phyloP scores from a whole-genome alignment of 2,113 vertebrate genomes.

The Tricholaema leucomelas region DNA sequence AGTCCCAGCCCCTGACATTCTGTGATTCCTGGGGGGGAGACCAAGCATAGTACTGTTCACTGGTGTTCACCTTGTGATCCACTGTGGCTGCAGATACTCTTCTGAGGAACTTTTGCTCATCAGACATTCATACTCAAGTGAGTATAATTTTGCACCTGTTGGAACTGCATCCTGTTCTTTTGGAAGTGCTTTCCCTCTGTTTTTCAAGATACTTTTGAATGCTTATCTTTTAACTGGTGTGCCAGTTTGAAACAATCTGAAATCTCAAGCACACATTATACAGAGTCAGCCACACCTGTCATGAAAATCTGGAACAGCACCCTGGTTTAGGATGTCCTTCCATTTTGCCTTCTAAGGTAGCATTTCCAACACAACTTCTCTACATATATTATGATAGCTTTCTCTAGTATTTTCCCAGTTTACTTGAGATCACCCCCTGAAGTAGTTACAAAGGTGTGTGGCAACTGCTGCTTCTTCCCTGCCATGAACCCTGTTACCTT shows the following conservation, averaged over 20 bases:
- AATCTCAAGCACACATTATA: neutral
- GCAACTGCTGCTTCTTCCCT: neutral
- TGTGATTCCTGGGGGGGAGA: neutral
- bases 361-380: neutral
- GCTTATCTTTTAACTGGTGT: neutral
- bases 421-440: neutral
- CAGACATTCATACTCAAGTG: neutral
- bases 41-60: neutral
- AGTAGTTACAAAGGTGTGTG: neutral
- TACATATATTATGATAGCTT: neutral
- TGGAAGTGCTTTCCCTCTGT: fast-evolving
- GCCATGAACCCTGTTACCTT: neutral
- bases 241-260: neutral
- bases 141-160: neutral
- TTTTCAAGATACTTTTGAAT: neutral
- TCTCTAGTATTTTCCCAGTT: neutral
- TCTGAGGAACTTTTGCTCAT: neutral
- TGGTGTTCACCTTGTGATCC: neutral
- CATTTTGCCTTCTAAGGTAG: neutral
- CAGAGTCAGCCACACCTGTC: neutral
- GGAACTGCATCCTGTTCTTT: neutral
- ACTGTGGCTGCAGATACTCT: neutral
- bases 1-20: too few species aligned
- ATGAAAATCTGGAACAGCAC: neutral
- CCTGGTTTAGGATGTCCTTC: neutral